Percentiles rank a stretch among this genome's conserved stretches.
Evolutionary conservation across 2,888 invertebrate genomes (phyloP).

Genomic region (Mimas tiliae): DNA sequence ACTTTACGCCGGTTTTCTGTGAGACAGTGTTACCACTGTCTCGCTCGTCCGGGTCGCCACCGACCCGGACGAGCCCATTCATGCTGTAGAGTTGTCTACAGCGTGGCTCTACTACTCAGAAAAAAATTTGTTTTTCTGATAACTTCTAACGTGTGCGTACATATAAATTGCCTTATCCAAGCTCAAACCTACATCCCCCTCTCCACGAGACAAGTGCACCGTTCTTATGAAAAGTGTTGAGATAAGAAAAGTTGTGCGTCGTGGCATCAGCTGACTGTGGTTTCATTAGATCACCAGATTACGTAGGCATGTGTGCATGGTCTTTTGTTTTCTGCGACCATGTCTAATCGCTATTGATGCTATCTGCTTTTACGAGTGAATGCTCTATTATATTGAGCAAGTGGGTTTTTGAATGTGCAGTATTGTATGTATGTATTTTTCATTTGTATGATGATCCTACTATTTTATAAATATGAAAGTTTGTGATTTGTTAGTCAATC

Average conservation of each 20-base stretch:
- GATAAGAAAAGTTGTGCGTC: conserved; percentile 73
- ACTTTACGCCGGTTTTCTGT: too few species aligned
- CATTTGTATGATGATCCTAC: too few species aligned
- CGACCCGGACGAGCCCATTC: too few species aligned
- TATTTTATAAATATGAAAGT: too few species aligned
- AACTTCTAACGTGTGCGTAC: background rate
- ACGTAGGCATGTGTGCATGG: conserved; percentile 35
- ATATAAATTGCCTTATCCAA: conserved; percentile 31
- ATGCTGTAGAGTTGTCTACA: too few species aligned
- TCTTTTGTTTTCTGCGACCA: conserved; percentile 32
- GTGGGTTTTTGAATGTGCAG: too few species aligned
- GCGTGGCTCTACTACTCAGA: too few species aligned
- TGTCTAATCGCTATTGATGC: conserved; percentile 9
- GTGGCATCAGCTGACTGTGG: conserved; percentile 67
- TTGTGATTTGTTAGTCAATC: too few species aligned
- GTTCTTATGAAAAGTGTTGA: conserved; percentile 71
- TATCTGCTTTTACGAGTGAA: background rate
- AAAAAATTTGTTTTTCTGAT: too few species aligned
- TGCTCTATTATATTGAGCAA: background rate
- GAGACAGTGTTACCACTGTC: too few species aligned
- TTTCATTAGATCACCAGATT: conserved; percentile 60
- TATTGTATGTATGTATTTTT: too few species aligned
- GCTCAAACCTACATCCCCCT: conserved; percentile 30
- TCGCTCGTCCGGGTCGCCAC: too few species aligned
- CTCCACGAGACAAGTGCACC: conserved; percentile 55